Evolutionary conservation across 2,888 invertebrate species (phyloP), one percentile per base, ranked within the genome.

Genomic region (Lasioglossum leucozonium): DNA sequence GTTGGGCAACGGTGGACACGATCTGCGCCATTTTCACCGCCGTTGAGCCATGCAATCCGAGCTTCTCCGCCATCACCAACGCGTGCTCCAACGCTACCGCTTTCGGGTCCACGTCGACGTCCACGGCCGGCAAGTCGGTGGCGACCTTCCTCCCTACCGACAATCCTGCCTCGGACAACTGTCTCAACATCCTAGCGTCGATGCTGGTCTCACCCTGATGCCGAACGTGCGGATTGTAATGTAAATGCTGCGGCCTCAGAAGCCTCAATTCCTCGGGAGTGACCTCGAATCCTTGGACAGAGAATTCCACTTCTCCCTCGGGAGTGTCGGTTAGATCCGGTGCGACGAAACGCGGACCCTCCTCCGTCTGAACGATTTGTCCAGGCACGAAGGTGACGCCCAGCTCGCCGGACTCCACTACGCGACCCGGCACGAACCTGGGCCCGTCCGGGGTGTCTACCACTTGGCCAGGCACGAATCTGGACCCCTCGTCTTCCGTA

Each of bases 381-480:
- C 96, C 96, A 0, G 96, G 95, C 0, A 96, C 94, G 80, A 96
- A 96, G 2, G 95, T 95, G 2, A 95, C 95, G 0, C 95, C 95
- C 3, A 94, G 92, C 84, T 95, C 95, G 4, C 95, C 95, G 10
- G 95, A 95, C 87, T 96, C 96, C 0, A 96, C 95, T 0, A 96
- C 95, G 72, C 95, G 91, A 42, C 96, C 96, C 0, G 96, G 96
- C 8, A 96, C 95, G 79, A 97, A 97, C 91, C 97, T 95, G 6
- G 97, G 97, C 0, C 97, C 97, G 91, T 97, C 96, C 84, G 96
- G 96, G 0, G 97, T 97, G 89, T 97, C 97, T n/a, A 97, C 97
- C 1, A 97, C 97, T 95, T 97, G 97, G 6, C 97, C 96, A 0
- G 96, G 96, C 2, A 96, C 96, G 86, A 96, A 96, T 84, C 95